These are phyloP conservation scores for Diabrotica balteata DNA, from an alignment of 2,888 invertebrate species.

Conservation along the genomic window DNA sequence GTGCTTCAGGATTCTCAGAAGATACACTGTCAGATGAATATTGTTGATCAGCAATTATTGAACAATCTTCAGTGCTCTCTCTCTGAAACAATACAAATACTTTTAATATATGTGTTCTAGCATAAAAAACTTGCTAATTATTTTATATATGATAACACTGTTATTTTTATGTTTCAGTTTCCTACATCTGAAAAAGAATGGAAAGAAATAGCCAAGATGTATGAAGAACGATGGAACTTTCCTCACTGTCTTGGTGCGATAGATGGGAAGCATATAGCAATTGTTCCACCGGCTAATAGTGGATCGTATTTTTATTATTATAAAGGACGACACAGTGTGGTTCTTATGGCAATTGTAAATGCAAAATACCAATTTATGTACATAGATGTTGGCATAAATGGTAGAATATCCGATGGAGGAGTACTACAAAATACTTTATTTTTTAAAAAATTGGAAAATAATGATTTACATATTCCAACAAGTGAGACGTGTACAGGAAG, in stretches of 20 bases:
- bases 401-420: no score
- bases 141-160: slow-evolving; percentile 3
- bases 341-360: slow-evolving; percentile 12
- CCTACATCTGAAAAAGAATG: slow-evolving; percentile 12
- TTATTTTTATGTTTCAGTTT: slow-evolving; percentile 10
- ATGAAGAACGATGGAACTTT: slow-evolving; percentile 19
- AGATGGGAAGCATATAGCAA: no score
- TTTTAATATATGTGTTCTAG: no score
- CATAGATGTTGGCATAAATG: no score
- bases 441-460: no score
- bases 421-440: no score
- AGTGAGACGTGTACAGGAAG: not conserved
- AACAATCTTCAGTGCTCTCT: slow-evolving; percentile 16
- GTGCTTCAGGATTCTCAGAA: slow-evolving; percentile 8
- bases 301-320: slow-evolving; percentile 1
- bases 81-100: slow-evolving; percentile 11
- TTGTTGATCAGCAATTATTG: slow-evolving; percentile 14
- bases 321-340: slow-evolving; percentile 16
- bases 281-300: no score
- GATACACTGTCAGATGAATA: slow-evolving; percentile 15
- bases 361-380: not conserved
- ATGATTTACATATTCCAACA: not conserved
- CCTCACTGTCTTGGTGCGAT: not conserved
- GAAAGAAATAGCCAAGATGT: slow-evolving; percentile 14
- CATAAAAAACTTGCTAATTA: slow-evolving; percentile 14